These are phyloP conservation scores for Pseudobourletiella spinata DNA, from an alignment of 1,140 invertebrate genomes.

Conservation along the genomic window DNA sequence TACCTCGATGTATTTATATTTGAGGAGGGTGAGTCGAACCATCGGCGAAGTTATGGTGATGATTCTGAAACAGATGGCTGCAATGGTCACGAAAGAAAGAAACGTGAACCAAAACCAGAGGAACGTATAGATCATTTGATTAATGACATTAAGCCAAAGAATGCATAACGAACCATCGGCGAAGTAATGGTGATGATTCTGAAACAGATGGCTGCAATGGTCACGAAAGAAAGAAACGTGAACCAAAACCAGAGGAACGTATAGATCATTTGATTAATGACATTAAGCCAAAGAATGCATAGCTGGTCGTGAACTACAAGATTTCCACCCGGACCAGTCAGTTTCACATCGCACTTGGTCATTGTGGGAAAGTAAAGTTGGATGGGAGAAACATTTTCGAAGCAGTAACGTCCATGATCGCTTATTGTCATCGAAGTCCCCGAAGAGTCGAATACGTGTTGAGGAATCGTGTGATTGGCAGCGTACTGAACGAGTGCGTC, in stretches of 20 bases:
- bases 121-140: constrained; percentile 7
- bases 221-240: constrained; percentile 53
- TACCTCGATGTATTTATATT: too few species aligned
- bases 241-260: constrained; percentile 55
- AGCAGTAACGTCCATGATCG: constrained; percentile 75
- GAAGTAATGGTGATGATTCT: constrained; percentile 39
- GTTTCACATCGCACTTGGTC: not conserved
- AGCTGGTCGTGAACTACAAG: not conserved
- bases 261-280: constrained; percentile 5
- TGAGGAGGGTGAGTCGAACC: too few species aligned
- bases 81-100: constrained; percentile 51
- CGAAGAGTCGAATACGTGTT: too few species aligned
- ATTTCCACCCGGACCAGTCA: not conserved
- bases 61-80: constrained; percentile 53
- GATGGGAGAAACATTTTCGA: constrained; percentile 44
- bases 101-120: constrained; percentile 60
- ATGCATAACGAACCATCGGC: constrained; percentile 3
- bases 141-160: constrained; percentile 46
- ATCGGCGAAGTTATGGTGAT: constrained; percentile 37
- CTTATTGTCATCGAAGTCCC: too few species aligned
- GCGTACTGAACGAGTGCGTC: constrained; percentile 65
- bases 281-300: constrained; percentile 5
- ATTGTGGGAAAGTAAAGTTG: constrained; percentile 3
- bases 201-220: constrained; percentile 55
- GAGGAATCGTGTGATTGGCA: too few species aligned